Evolutionary conservation across 1,140 invertebrate genomes (phyloP).

Genomic region (Drosophila biarmipes): DNA sequence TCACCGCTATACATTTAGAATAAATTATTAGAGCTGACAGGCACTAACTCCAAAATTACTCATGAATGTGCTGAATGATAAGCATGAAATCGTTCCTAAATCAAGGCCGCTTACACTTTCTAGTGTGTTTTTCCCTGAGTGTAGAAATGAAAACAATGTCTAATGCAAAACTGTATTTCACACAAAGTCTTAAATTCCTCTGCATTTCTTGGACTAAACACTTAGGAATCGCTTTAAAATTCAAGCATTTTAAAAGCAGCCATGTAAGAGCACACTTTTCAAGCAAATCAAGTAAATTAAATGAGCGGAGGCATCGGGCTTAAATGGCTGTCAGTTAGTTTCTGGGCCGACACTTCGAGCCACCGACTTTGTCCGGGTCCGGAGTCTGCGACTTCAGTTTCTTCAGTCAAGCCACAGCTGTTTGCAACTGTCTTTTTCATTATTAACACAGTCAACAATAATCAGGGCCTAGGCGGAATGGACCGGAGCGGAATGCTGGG

Average conservation of each 20-base stretch:
- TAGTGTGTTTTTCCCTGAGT: no score
- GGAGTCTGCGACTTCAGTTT: conserved; percentile 30
- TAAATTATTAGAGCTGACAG: no score
- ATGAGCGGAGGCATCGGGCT: conserved; percentile 3
- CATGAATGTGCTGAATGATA: no score
- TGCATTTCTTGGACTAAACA: no score
- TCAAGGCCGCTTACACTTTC: no score
- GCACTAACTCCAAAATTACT: no score
- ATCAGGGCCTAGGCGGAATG: conserved; percentile 65
- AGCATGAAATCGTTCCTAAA: no score
- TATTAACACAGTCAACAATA: conserved; percentile 81
- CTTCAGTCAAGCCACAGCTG: conserved; percentile 64
- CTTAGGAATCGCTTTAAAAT: not conserved
- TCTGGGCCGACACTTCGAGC: conserved; percentile 33
- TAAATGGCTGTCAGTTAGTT: conserved; percentile 49
- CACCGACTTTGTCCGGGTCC: conserved; percentile 7
- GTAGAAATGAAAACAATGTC: not conserved
- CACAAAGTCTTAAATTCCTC: no score
- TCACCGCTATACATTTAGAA: no score
- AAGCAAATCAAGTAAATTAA: conserved; percentile 19
- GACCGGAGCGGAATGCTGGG: conserved; percentile 21
- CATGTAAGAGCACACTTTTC: not conserved
- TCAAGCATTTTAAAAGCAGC: not conserved
- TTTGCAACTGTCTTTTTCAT: conserved; percentile 73
- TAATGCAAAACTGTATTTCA: no score